Evolutionary conservation across 2,888 invertebrate species (phyloP).

Genomic region (Calliphora vomitoria): DNA sequence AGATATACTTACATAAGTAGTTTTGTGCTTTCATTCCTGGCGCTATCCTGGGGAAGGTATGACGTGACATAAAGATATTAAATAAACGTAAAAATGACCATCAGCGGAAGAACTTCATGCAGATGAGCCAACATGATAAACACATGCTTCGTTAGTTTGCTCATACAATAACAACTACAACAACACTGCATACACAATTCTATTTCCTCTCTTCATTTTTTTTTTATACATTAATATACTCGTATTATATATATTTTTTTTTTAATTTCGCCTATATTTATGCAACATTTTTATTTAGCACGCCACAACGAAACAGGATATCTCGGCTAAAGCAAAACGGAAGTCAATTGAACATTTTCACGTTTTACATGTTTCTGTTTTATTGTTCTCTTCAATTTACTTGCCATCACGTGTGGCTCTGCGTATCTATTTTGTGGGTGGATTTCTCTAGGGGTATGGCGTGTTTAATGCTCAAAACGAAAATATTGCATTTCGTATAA

Average conservation of each 20-base stretch:
- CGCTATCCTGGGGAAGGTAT: slow-evolving; percentile 40
- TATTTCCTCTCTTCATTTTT: slow-evolving; percentile 7
- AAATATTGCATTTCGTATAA: slow-evolving; percentile 56
- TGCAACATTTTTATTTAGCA: slow-evolving; percentile 69
- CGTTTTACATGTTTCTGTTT: slow-evolving; percentile 57
- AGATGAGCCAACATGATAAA: slow-evolving; percentile 75
- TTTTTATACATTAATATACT: background rate
- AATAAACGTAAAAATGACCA: slow-evolving; percentile 65
- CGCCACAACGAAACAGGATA: slow-evolving; percentile 66
- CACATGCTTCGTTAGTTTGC: slow-evolving; percentile 53
- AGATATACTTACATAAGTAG: background rate
- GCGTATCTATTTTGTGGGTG: slow-evolving; percentile 66
- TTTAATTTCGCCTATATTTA: slow-evolving; percentile 62
- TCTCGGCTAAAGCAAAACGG: slow-evolving; percentile 66
- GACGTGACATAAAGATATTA: slow-evolving; percentile 68
- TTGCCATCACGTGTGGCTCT: slow-evolving; percentile 58
- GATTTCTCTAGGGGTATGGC: slow-evolving; percentile 51
- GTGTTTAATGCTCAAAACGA: slow-evolving; percentile 24
- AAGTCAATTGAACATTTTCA: slow-evolving; percentile 71
- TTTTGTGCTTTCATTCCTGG: background rate
- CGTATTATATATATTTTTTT: background rate
- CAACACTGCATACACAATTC: background rate
- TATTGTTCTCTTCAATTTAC: slow-evolving; percentile 17
- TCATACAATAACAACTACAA: slow-evolving; percentile 6
- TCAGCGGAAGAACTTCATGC: slow-evolving; percentile 64